Conservation (phyloP, 2,113 vertebrate genomes). For the Corvus moneduloides region DNA sequence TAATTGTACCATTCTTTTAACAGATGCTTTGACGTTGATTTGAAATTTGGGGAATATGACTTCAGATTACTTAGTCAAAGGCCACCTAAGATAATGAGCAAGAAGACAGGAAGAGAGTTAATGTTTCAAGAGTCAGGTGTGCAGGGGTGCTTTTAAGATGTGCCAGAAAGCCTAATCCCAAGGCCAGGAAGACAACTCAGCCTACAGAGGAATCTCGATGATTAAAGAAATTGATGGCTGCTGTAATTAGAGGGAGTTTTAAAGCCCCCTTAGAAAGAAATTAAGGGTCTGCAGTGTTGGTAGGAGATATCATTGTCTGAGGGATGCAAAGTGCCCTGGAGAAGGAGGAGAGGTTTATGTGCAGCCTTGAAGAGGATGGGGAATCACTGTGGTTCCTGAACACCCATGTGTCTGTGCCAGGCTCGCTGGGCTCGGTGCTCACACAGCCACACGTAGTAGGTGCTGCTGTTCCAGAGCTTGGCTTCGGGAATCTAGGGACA, state of each 20-base stretch:
- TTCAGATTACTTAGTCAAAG: background rate
- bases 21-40: background rate
- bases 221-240: background rate
- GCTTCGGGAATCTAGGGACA: fast-evolving
- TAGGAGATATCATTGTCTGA: background rate
- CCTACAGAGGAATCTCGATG: background rate
- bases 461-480: background rate
- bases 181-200: background rate
- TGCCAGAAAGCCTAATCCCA: background rate
- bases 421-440: fast-evolving
- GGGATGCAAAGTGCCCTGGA: background rate
- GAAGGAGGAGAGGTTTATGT: background rate
- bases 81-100: background rate
- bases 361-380: background rate
- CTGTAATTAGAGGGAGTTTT: background rate
- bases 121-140: background rate
- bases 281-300: background rate
- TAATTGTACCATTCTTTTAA: background rate
- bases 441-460: fast-evolving
- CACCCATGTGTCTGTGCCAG: background rate
- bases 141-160: background rate
- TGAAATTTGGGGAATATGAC: background rate
- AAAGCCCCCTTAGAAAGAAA: background rate
- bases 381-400: background rate
- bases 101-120: background rate